Evolutionary conservation across 2,113 vertebrate genomes (phyloP).

Genomic region (Phyllostomus hastatus): DNA sequence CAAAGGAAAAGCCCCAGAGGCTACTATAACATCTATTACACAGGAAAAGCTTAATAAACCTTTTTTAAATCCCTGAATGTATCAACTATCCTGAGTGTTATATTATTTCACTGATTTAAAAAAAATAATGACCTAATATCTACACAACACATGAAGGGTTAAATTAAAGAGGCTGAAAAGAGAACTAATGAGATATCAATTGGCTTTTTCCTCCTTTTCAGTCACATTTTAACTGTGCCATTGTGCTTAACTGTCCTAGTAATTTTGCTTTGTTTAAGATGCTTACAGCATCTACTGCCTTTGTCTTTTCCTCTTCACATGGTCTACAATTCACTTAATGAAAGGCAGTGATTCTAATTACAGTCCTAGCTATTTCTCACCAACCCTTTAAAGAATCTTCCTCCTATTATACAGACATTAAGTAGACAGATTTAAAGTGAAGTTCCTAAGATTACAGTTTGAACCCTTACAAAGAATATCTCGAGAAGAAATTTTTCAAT

Average conservation of each 20-base stretch:
- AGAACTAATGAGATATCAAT: neutral
- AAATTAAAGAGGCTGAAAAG: neutral
- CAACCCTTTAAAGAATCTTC: neutral
- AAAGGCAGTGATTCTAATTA: neutral
- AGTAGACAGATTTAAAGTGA: neutral
- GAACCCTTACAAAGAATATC: neutral
- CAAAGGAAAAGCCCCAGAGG: neutral
- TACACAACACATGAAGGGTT: neutral
- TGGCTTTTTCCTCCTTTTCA: neutral
- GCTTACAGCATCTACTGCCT: neutral
- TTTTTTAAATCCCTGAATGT: neutral
- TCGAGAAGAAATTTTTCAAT: neutral
- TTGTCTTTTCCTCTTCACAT: neutral
- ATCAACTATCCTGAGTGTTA: neutral
- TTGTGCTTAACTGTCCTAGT: neutral
- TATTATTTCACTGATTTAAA: neutral
- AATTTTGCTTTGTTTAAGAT: neutral
- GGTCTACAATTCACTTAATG: neutral
- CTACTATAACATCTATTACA: neutral
- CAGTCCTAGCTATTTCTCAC: neutral
- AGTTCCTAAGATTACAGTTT: neutral
- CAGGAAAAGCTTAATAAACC: neutral
- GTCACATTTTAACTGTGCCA: neutral
- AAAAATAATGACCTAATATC: neutral
- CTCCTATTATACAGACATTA: neutral